Evolutionary conservation across 2,113 vertebrate genomes (phyloP).

Genomic region (Callithrix jacchus): DNA sequence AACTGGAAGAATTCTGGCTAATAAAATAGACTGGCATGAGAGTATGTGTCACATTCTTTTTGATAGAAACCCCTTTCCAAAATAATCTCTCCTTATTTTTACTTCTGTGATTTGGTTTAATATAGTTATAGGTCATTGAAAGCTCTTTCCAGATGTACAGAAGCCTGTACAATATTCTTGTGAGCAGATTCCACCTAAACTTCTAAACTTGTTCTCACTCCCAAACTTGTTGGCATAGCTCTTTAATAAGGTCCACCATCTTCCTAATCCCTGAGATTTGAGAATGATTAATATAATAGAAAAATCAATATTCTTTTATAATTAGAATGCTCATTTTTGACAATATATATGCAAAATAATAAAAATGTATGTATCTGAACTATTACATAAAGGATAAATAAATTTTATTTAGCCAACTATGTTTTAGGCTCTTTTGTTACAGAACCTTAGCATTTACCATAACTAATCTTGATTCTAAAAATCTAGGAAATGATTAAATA

Average conservation of each 20-base stretch:
- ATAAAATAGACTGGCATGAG: not conserved
- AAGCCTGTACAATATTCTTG: not conserved
- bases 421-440: not conserved
- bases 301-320: not conserved
- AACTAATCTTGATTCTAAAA: not conserved
- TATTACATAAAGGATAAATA: not conserved
- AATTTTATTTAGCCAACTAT: not conserved
- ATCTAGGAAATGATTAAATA: not conserved
- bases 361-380: not conserved
- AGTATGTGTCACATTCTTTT: not conserved
- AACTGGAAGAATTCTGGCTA: constrained; percentile 13
- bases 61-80: not conserved
- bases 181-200: not conserved
- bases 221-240: not conserved
- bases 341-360: not conserved
- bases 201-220: not conserved
- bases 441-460: not conserved
- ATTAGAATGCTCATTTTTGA: not conserved
- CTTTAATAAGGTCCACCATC: not conserved
- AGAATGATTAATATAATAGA: not conserved
- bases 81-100: not conserved
- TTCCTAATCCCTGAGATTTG: not conserved
- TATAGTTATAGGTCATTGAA: not conserved
- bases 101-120: not conserved
- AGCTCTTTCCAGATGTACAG: not conserved